Evolutionary conservation across 2,797 vertebrate species (phyloP), one percentile per base, ranked within the genome.

Genomic region (Peromyscus melanophrys): DNA sequence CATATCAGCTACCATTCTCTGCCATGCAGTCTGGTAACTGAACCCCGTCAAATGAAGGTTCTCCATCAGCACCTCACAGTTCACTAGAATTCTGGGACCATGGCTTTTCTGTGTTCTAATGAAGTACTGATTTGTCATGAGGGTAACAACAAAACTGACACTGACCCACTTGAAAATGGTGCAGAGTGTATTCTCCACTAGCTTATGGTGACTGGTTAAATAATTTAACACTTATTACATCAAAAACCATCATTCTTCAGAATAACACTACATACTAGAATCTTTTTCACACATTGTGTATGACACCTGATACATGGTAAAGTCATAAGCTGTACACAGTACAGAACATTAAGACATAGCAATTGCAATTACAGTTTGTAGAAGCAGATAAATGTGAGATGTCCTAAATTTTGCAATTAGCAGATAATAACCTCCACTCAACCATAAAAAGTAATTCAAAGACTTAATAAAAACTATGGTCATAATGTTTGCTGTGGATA

Each of bases 401-500:
- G 31, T 27, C n/a, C 23, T 40, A 57, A 73, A 57, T 40, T 40
- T 21, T 73, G 25, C 25, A 55, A 88, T 29, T 71, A 71, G 34
- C 25, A 21, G 49, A 73, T 29, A 73, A 25, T 19, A 87, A 19
- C 17, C 37, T 37, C 57, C 34, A 71, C 23, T 69, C 34, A 19
- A 8, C 12, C 49, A 87, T 7, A 55, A 71, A 71, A 86, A 19
- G 7, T 23, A 37, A 25, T 40, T 73, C 46, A 31, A 82, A 1
- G 3, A 93, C 55, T 61, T 93, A 82, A 76, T 94, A 23, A 43
- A 87, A 94, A 80, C n/a, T 13, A n/a, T 40, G 49, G 3, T 84
- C 67, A 76, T 37, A 1, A 52, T 59, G 8, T 37, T 89, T 88
- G 49, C 11, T 49, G 49, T 49, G 11, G 49, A 49, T 49, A 49